These are phyloP conservation scores for Nerophis lumbriciformis DNA, from an alignment of 2,113 vertebrate species.

Conservation along the genomic window DNA sequence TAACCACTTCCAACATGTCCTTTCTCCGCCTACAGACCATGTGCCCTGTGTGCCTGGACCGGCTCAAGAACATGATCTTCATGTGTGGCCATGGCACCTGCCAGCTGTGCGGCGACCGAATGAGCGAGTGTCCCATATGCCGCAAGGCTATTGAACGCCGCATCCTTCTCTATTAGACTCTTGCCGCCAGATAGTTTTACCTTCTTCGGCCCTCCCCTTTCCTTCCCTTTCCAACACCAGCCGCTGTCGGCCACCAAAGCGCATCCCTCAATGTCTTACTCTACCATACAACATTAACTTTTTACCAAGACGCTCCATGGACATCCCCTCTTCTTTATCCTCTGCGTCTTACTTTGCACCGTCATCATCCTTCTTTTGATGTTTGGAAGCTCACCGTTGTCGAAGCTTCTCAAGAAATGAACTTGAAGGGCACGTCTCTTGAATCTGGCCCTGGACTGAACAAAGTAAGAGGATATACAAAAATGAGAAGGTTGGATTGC, in stretches of 20 bases:
- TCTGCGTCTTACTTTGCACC: neutral
- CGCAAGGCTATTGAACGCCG: slow-evolving; percentile 97
- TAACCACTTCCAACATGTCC: neutral
- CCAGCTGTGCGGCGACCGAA: slow-evolving; percentile 95
- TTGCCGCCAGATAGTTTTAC: neutral
- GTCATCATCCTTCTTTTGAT: neutral
- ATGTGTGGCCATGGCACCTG: slow-evolving; percentile 97
- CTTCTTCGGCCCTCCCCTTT: neutral
- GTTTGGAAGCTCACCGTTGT: slow-evolving; percentile 1
- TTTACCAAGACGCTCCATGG: neutral
- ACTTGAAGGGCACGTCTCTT: neutral
- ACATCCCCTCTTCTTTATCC: slow-evolving; percentile 1
- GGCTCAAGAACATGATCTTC: slow-evolving; percentile 99
- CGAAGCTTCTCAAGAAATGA: neutral
- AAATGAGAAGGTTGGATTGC: neutral
- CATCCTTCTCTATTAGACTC: slow-evolving; percentile 88
- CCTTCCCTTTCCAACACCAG: slow-evolving; percentile 44
- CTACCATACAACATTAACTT: slow-evolving; percentile 34
- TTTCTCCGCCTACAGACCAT: slow-evolving; percentile 78
- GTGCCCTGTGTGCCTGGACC: slow-evolving; percentile 97
- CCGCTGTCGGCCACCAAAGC: slow-evolving; percentile 35
- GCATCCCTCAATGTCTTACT: slow-evolving; percentile 38
- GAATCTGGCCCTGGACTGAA: slow-evolving; percentile 10
- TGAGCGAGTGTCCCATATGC: slow-evolving; percentile 99
- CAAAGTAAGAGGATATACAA: neutral